Evolutionary conservation across 2,888 invertebrate genomes (phyloP).

Genomic region (Gasteruption jaculator): DNA sequence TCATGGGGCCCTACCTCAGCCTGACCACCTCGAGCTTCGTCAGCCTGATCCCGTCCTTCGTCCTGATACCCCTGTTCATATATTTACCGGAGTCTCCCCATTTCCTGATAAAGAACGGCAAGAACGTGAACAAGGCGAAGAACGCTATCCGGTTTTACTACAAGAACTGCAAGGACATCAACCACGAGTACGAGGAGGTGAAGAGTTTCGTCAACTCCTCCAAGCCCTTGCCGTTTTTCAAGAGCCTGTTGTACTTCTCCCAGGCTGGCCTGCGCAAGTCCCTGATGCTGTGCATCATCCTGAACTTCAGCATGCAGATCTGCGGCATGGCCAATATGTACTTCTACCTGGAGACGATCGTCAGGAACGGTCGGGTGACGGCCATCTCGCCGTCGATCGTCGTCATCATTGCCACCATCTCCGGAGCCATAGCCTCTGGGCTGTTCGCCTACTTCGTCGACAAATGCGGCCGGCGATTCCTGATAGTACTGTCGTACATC

Average conservation of each 20-base stretch:
- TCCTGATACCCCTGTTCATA: conserved; percentile 29
- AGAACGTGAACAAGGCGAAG: conserved; percentile 28
- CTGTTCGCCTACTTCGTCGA: conserved; percentile 37
- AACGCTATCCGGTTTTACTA: conserved; percentile 37
- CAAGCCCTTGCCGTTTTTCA: conserved; percentile 13
- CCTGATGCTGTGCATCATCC: conserved; percentile 26
- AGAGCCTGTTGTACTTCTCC: conserved; percentile 23
- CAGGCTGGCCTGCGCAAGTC: conserved; percentile 28
- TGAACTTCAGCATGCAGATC: conserved; percentile 38
- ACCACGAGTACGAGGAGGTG: conserved; percentile 29
- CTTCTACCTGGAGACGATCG: conserved; percentile 42
- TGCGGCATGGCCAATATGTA: conserved; percentile 37
- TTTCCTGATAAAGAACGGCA: conserved; percentile 28
- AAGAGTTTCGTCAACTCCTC: conserved; percentile 30
- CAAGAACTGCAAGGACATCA: conserved; percentile 29
- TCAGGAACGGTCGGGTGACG: conserved; percentile 29
- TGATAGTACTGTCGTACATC: conserved; percentile 31
- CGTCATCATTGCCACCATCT: conserved; percentile 36
- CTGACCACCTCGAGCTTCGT: conserved; percentile 29
- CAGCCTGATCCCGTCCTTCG: conserved; percentile 27
- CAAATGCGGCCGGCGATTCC: conserved; percentile 36
- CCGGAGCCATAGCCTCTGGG: conserved; percentile 31
- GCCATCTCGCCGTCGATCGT: conserved; percentile 30
- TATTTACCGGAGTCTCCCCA: conserved; percentile 43
- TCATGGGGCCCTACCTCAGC: conserved; percentile 38